A percentile compares a stretch with the other conserved stretches of the same genome.
Conservation (phyloP, 2,113 vertebrate species). For the Macaca mulatta region DNA sequence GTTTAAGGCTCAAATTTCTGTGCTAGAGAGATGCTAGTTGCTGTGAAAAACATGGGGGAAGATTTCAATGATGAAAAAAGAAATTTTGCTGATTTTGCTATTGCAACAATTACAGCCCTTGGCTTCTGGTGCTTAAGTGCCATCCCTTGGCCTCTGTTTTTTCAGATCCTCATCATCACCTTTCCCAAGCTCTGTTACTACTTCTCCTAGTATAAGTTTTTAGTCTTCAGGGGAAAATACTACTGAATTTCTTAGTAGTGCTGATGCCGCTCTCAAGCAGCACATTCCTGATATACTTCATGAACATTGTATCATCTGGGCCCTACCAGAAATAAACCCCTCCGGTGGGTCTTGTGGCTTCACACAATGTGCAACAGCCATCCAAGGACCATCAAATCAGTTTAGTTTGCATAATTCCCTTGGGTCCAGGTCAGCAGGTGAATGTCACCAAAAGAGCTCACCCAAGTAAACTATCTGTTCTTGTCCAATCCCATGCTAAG, state of each 20-base stretch:
- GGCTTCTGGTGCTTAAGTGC: background rate
- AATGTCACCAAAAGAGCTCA: background rate
- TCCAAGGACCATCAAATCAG: background rate
- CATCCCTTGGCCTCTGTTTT: background rate
- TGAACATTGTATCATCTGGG: background rate
- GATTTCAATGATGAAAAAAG: background rate
- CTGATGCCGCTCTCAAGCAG: background rate
- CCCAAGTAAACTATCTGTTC: background rate
- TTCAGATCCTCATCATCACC: background rate
- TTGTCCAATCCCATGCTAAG: background rate
- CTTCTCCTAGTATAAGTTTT: too few relatives aligned
- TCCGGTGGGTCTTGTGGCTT: background rate
- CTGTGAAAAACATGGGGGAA: background rate
- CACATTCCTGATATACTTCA: background rate
- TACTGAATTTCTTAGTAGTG: background rate
- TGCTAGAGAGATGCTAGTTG: background rate
- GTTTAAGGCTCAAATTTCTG: background rate
- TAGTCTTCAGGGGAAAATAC: background rate
- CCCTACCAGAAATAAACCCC: background rate
- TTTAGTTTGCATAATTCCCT: background rate
- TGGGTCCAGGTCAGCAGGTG: background rate
- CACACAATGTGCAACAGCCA: background rate
- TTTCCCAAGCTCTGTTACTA: background rate
- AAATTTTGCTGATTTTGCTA: background rate
- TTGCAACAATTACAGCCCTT: background rate